Conservation (phyloP, 1,140 invertebrate species). For the Drosophila erecta region DNA sequence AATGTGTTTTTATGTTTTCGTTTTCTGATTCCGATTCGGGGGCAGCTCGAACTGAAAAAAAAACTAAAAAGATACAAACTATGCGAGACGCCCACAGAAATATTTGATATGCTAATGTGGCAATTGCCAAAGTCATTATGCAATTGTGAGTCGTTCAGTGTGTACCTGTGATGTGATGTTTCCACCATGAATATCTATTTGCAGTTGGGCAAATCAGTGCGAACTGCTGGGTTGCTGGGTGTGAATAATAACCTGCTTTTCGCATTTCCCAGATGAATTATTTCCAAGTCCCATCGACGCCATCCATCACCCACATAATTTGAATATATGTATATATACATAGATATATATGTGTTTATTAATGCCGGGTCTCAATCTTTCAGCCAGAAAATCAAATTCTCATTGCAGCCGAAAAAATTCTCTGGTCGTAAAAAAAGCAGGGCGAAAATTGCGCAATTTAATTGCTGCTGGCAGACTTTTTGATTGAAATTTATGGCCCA, state of each 20-base stretch:
- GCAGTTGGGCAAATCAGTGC: conserved; percentile 31
- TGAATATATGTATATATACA: conserved; percentile 8
- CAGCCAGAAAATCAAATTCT: conserved; percentile 16
- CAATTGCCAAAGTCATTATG: conserved; percentile 52
- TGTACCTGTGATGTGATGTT: conserved; percentile 22
- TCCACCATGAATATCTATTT: background rate
- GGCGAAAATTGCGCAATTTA: conserved; percentile 66
- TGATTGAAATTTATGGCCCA: conserved; percentile 75
- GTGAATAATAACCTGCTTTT: conserved; percentile 14
- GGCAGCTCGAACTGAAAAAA: conserved; percentile 16
- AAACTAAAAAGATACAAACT: conserved; percentile 5
- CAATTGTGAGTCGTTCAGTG: conserved; percentile 32
- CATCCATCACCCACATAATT: conserved; percentile 21
- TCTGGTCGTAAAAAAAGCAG: conserved; percentile 21
- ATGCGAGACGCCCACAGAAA: conserved; percentile 37
- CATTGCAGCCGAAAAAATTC: conserved; percentile 14
- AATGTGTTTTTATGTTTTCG: conserved; percentile 56
- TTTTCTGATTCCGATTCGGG: conserved; percentile 16
- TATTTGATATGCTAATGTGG: conserved; percentile 60
- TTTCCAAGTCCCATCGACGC: conserved; percentile 7
- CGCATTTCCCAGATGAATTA: conserved; percentile 7
- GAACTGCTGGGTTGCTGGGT: conserved; percentile 18
- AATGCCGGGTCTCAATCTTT: conserved; percentile 29
- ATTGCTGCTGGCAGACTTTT: conserved; percentile 70
- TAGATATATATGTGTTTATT: background rate